Base-by-base conservation (phyloP, 2,797 vertebrate species). In the Phrynocephalus guinanensis region DNA sequence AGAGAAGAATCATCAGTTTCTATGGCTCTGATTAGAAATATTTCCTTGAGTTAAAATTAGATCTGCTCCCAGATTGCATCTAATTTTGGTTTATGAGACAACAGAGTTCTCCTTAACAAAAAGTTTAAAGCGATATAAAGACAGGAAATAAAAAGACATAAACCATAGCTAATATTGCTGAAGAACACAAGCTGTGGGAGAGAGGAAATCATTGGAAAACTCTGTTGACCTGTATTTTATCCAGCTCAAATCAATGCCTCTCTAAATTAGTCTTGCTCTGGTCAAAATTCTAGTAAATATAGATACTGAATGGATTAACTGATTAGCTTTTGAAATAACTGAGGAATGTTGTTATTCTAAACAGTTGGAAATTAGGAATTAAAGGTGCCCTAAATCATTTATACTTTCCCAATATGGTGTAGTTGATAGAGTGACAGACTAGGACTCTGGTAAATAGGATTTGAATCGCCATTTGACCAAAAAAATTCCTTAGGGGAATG, bases 111-210 rank as follows among this genome's bases (percentile, higher is more conserved):
- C 33, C 68, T 91, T 92, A 63, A 5, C 76, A 94, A 82, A 89
- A 95, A 91, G 87, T 71, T 87, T 90, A 85, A 93, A 76, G 13
- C 24, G 88, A 83, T 88, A 70, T 38, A 7, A 76, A 94, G 91
- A 10, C 1, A 91, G 33, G 89, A 87, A 93, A 89, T 81, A 30
- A 91, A 93, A 92, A 60, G 1, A 50, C 48, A 88, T 91, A 76
- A 91, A 84, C 26, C 78, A 60, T 63, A 89, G 70, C 18, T 91
- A 92, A 77, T 88, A 83, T 88, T 91, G 93, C 48, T 90, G n/a
- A 63, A 84, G 13, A 30, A 87, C 44, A 50, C 67, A 50, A 84
- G 82, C 33, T 15, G 63, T 2, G 3, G 13, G 68, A 80, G 8
- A 48, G 63, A 88, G 33, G 50, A 92, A 90, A n/a, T 0, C 38